phyloP scores from a whole-genome alignment of 1,140 invertebrate genomes.

The Schlechtendalia chinensis region DNA sequence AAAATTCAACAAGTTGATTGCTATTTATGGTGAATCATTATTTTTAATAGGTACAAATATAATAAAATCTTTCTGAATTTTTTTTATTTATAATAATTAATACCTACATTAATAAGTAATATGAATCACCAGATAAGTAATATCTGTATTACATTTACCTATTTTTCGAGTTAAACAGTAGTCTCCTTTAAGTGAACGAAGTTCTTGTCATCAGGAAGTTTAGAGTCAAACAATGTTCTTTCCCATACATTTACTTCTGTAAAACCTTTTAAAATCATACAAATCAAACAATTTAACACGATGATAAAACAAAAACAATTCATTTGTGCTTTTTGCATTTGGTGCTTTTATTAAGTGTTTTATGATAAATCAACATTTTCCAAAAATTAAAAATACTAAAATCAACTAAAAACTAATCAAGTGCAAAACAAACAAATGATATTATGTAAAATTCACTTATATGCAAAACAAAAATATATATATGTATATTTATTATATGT shows the following conservation, averaged over 20 bases:
- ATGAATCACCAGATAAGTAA: no score
- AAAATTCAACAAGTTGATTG: no score
- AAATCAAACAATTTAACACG: conserved; percentile 32
- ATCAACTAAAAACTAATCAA: neutral
- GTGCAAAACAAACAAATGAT: conserved; percentile 27
- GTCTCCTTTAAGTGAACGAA: conserved; percentile 42
- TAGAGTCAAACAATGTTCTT: conserved; percentile 23
- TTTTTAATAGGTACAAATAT: no score
- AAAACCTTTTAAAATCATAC: conserved; percentile 42
- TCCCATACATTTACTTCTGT: conserved; percentile 43
- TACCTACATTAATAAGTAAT: no score
- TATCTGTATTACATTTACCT: neutral
- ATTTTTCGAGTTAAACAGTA: conserved; percentile 36
- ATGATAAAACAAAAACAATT: neutral
- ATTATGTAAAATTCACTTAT: neutral
- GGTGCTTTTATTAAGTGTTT: neutral
- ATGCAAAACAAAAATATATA: conserved; percentile 5
- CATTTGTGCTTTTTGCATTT: conserved; percentile 1
- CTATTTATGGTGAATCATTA: no score
- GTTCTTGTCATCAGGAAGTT: neutral
- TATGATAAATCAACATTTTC: neutral
- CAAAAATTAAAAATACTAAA: neutral
- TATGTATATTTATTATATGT: no score
- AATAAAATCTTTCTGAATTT: no score
- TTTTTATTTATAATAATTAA: no score